A percentile compares a stretch with the other conserved stretches of the same genome.
These are phyloP conservation scores for Bilobella aurantiaca DNA, from an alignment of 1,140 invertebrate genomes.

Conservation along the genomic window DNA sequence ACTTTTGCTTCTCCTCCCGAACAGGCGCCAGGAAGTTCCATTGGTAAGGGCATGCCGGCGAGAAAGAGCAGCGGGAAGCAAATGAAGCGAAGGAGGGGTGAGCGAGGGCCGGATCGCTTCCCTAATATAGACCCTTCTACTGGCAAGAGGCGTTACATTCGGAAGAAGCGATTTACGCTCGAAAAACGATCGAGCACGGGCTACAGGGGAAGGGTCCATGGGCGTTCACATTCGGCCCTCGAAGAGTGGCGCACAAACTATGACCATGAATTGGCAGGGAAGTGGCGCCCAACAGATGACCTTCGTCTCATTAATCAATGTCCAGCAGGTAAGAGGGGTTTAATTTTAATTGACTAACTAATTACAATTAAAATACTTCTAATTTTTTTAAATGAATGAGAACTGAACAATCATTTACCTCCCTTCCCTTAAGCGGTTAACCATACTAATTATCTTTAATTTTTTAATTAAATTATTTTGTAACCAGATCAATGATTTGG, in stretches of 20 bases:
- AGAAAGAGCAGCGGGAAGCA: neutral
- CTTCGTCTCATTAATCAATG: constrained; percentile 80
- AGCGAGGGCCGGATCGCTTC: constrained; percentile 4
- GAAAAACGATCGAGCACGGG: neutral
- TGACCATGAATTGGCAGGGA: neutral
- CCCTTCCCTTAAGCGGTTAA: too few species aligned
- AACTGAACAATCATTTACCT: too few species aligned
- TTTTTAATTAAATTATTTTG: constrained; percentile 26
- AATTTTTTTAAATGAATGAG: too few species aligned
- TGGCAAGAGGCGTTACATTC: constrained; percentile 17
- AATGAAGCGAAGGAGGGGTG: constrained; percentile 12
- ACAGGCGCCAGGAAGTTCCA: too few species aligned
- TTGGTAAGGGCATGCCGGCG: neutral
- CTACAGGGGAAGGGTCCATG: neutral
- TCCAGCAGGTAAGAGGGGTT: constrained; percentile 71
- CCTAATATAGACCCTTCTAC: constrained; percentile 17
- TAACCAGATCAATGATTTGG: constrained; percentile 70
- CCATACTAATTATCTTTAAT: constrained; percentile 6
- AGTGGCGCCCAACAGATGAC: constrained; percentile 95
- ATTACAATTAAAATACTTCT: too few species aligned
- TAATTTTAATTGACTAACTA: too few species aligned
- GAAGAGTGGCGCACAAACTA: neutral
- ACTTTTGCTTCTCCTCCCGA: too few species aligned
- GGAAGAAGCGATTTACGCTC: neutral
- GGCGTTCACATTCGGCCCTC: neutral